Evolutionary conservation across 2,888 invertebrate genomes (phyloP).

Genomic region (Osmoderma eremita): DNA sequence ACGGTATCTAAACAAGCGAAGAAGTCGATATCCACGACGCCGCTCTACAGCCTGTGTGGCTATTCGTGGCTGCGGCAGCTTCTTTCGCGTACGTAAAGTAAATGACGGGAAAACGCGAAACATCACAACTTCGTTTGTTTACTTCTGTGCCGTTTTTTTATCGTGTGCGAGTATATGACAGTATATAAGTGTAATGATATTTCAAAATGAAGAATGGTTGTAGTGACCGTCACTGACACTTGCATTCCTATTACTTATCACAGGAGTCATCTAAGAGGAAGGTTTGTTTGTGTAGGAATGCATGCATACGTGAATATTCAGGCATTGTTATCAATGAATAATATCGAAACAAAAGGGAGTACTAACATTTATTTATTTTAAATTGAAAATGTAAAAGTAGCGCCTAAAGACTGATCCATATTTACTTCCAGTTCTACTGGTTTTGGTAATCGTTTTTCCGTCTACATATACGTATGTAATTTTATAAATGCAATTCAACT

Average conservation of each 20-base stretch:
- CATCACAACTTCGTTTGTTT: slow-evolving; percentile 6
- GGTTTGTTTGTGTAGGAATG: slow-evolving; percentile 47
- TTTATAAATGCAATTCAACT: no score
- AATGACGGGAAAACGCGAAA: slow-evolving; percentile 23
- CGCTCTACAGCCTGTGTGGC: slow-evolving; percentile 28
- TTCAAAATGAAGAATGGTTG: slow-evolving; percentile 52
- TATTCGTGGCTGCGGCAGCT: slow-evolving; percentile 24
- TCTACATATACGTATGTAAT: no score
- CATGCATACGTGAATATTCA: no score
- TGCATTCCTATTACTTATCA: slow-evolving; percentile 55
- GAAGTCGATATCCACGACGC: slow-evolving; percentile 26
- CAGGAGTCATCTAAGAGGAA: slow-evolving; percentile 49
- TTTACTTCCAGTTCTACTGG: no score
- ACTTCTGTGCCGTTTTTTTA: slow-evolving; percentile 1
- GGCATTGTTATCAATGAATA: no score
- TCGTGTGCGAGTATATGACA: not conserved
- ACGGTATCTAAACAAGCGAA: slow-evolving; percentile 50
- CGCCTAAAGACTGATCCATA: no score
- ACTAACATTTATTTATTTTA: no score
- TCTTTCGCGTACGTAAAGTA: slow-evolving; percentile 21
- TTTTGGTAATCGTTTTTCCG: no score
- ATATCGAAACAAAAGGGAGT: no score
- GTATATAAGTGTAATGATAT: slow-evolving; percentile 33
- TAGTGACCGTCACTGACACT: slow-evolving; percentile 55
- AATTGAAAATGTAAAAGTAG: no score